Percentiles rank a stretch among this genome's conserved stretches.
Conservation (phyloP, 1,140 invertebrate genomes). For the Ceratina japonica region DNA sequence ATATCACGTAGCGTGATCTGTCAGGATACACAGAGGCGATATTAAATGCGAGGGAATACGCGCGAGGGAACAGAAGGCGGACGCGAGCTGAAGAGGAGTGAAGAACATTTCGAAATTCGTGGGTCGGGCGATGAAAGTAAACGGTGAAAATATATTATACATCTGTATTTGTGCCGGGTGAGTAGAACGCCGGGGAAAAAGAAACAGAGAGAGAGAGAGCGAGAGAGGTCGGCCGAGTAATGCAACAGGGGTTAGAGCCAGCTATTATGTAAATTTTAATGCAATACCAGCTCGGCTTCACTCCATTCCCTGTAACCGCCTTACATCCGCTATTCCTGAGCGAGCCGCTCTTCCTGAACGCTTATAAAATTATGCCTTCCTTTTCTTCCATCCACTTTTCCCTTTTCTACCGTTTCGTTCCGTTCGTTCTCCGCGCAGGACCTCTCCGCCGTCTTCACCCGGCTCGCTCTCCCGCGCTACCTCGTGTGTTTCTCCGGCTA, state of each 20-base stretch:
- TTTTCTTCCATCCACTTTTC: slow-evolving; percentile 18
- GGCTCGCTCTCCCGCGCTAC: no score
- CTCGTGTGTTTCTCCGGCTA: no score
- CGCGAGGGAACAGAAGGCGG: slow-evolving; percentile 2
- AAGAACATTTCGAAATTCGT: slow-evolving; percentile 26
- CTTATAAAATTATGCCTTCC: slow-evolving; percentile 67
- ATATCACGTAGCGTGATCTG: neutral
- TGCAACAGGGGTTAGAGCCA: slow-evolving; percentile 54
- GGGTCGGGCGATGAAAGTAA: slow-evolving; percentile 30
- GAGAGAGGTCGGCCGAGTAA: slow-evolving; percentile 32
- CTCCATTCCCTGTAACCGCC: slow-evolving; percentile 64
- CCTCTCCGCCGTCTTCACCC: neutral
- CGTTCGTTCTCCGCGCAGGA: no score
- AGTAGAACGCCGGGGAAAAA: neutral
- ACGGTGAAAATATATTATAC: slow-evolving; percentile 43
- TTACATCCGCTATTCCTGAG: slow-evolving; percentile 63
- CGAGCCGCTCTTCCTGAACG: slow-evolving; percentile 59
- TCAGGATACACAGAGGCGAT: slow-evolving; percentile 12
- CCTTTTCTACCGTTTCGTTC: neutral
- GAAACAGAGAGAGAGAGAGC: no score
- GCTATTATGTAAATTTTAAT: slow-evolving; percentile 74
- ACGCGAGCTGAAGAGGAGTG: neutral
- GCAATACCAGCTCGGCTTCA: slow-evolving; percentile 67
- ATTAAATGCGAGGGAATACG: slow-evolving; percentile 37
- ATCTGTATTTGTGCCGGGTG: slow-evolving; percentile 25